A percentile compares a stretch with the other conserved stretches of the same genome.
These are phyloP conservation scores for Drosophila nigrodunni DNA, from an alignment of 1,140 invertebrate species.

Conservation along the genomic window DNA sequence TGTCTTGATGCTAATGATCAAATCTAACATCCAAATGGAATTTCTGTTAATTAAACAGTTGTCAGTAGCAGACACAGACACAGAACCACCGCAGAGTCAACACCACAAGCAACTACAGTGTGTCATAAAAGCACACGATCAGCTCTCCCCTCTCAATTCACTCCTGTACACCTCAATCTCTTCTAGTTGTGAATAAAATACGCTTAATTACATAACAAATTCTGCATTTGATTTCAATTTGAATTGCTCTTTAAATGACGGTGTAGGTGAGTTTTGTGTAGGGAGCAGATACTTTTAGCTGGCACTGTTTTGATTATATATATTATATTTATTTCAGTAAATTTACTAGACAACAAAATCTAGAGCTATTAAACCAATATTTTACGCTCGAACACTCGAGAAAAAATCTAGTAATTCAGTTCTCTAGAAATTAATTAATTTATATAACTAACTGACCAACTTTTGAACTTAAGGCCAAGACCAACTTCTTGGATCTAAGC, in stretches of 20 bases:
- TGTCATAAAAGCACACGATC: background rate
- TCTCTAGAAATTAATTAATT: no score
- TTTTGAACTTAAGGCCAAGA: background rate
- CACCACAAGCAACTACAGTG: background rate
- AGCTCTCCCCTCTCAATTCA: background rate
- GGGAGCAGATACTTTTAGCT: no score
- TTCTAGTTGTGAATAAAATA: background rate
- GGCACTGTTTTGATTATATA: no score
- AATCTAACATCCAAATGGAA: conserved; percentile 37
- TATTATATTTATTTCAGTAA: no score
- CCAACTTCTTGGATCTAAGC: background rate
- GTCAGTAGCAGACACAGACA: conserved; percentile 18
- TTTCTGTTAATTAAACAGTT: conserved; percentile 49
- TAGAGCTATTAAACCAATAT: no score
- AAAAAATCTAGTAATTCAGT: no score
- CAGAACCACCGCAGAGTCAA: background rate
- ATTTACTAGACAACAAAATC: no score
- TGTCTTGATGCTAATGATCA: conserved; percentile 43
- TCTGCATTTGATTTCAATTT: no score
- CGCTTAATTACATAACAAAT: background rate
- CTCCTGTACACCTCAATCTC: background rate
- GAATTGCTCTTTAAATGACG: no score
- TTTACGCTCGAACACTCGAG: no score
- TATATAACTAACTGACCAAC: no score
- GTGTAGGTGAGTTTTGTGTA: no score